Evolutionary conservation across 2,113 vertebrate genomes (phyloP), one percentile per base, ranked within the genome.

Genomic region (Chelonoidis abingdonii): DNA sequence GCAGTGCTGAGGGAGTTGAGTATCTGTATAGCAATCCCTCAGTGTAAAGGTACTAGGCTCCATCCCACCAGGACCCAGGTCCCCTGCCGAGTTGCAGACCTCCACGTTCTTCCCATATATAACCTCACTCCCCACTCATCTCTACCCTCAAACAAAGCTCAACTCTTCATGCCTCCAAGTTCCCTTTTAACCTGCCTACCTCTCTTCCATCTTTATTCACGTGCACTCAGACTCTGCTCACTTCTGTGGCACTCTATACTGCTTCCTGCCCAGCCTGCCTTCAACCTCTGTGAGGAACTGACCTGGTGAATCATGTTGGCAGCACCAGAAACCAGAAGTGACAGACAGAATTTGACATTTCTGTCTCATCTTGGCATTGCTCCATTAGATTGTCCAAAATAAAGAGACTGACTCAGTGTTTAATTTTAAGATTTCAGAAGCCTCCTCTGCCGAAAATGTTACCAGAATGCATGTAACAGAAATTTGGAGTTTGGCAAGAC

Each of bases 141-240:
- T 88, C 38, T 69, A 47, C 87, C 91, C 83, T 87, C 88, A 69
- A 79, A 75, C 41, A 19, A 84, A 94, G 76, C 1, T 10, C 49
- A 92, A 89, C 82, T 72, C 87, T 86, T 84, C 93, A 91, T 9
- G 62, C 78, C 92, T 94, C 82, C 88, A 44, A 82, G 65, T 4
- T 65, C 7, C 38, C 76, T 80, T 76, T 52, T 4, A 44, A 31
- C 59, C 41, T 52, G 47, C 22, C 6, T 50, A 81, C 22, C 52
- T 75, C 88, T 88, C 92, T 10, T 95, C 83, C 81, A 91, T 38
- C 50, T 31, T 31, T 76, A 27, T n/a, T 59, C 84, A 56, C 90
- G 93, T 17, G 31, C 80, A 76, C 10, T 12, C 16, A 86, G 65
- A 78, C 16, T 31, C n/a, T 49, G 80, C 91, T 56, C 89, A 92